These are phyloP conservation scores for Noctua fimbriata DNA, from an alignment of 2,888 invertebrate species.

Conservation along the genomic window DNA sequence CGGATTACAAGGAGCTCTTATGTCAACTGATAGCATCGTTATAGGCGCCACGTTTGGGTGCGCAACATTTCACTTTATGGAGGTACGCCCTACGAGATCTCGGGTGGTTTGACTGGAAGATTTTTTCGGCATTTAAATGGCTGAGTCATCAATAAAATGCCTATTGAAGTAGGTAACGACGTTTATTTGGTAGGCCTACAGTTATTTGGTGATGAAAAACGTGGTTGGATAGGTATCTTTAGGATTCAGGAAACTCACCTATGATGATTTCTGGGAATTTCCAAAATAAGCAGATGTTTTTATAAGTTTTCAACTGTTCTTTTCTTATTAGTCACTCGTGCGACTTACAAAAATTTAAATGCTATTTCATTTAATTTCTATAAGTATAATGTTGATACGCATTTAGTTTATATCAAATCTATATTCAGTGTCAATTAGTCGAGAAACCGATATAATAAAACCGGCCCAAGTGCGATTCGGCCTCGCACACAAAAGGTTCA, in stretches of 20 bases:
- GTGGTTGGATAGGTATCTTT: not conserved
- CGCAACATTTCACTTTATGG: slow-evolving; percentile 36
- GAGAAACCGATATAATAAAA: not conserved
- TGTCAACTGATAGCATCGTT: slow-evolving; percentile 73
- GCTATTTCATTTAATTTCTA: not conserved
- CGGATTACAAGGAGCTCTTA: slow-evolving; percentile 79
- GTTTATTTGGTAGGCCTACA: not conserved
- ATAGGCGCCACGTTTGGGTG: slow-evolving; percentile 78
- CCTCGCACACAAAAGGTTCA: not conserved
- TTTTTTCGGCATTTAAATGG: not conserved
- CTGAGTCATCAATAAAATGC: not conserved
- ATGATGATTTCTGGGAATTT: not conserved
- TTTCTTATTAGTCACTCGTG: not conserved
- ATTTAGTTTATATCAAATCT: not conserved
- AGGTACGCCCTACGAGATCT: slow-evolving; percentile 1
- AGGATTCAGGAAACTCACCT: not conserved
- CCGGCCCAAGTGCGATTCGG: not conserved
- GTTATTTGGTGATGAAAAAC: not conserved
- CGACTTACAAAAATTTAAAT: not conserved
- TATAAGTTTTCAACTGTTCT: not conserved
- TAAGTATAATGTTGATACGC: not conserved
- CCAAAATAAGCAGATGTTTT: not conserved
- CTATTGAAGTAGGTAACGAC: not conserved
- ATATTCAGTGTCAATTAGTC: not conserved
- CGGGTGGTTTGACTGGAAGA: not conserved